Evolutionary conservation across 92 coral and sea anemone species (phyloP).

Genomic region (Muricea muricata): DNA sequence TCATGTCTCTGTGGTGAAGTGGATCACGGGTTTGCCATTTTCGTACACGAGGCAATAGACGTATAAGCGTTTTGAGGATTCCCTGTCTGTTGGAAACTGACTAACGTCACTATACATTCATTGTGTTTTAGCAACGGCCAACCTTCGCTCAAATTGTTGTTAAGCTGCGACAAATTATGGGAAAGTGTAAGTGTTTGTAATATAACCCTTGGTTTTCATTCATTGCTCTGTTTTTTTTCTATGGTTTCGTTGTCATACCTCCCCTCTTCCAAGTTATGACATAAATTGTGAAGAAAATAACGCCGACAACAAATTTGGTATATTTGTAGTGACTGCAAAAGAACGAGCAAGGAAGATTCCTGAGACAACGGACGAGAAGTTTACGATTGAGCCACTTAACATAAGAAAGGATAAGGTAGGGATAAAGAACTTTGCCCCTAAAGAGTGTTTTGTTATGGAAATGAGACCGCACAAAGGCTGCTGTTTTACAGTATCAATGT

Average conservation of each 20-base stretch:
- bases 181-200: conserved; percentile 8
- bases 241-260: not conserved
- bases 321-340: conserved; percentile 1
- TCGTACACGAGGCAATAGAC: too few relatives aligned
- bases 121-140: conserved; percentile 35
- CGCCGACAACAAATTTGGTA: too few relatives aligned
- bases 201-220: not conserved
- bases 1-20: too few relatives aligned
- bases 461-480: too few relatives aligned
- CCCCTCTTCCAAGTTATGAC: too few relatives aligned
- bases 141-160: conserved; percentile 15
- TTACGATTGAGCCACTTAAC: conserved; percentile 13
- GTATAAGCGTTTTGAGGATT: too few relatives aligned
- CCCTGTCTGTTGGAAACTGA: not conserved
- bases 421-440: not conserved
- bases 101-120: not conserved
- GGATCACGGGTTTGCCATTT: too few relatives aligned
- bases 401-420: conserved; percentile 21
- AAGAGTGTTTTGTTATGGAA: too few relatives aligned
- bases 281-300: too few relatives aligned
- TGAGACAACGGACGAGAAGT: conserved; percentile 22
- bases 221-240: not conserved
- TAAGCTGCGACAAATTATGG: conserved; percentile 6
- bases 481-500: not conserved
- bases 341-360: conserved; percentile 22